Conservation (phyloP, 2,888 invertebrate genomes). For the Cosmia trapezina region DNA sequence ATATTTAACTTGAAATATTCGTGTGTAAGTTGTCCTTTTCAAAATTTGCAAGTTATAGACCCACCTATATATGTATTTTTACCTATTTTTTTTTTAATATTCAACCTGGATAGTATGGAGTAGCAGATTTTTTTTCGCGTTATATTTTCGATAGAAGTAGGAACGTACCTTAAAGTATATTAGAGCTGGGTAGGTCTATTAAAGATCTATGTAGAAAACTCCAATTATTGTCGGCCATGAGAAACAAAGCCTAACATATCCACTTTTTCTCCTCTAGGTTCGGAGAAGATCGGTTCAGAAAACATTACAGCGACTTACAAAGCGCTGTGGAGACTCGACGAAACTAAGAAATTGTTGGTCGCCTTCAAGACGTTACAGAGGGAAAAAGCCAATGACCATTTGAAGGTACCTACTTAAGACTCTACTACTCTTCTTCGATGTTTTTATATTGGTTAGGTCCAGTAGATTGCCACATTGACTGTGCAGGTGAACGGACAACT, state of each 20-base stretch:
- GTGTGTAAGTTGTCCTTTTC: no score
- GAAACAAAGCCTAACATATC: neutral
- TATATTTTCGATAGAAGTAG: neutral
- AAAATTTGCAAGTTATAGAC: no score
- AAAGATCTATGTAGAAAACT: neutral
- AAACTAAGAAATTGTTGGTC: slow-evolving; percentile 94
- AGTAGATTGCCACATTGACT: no score
- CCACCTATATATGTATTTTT: no score
- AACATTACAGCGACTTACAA: slow-evolving; percentile 92
- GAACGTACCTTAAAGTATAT: neutral
- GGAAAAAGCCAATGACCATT: slow-evolving; percentile 91
- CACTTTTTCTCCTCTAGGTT: slow-evolving; percentile 81
- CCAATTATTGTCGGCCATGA: no score
- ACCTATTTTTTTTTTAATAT: no score
- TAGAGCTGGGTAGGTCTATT: neutral
- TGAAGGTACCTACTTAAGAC: no score
- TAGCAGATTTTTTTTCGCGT: neutral
- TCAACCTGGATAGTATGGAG: no score
- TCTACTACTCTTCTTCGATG: no score
- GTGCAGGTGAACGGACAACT: no score
- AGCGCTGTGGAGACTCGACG: slow-evolving; percentile 94
- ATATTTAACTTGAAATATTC: no score
- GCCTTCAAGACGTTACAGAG: slow-evolving; percentile 95
- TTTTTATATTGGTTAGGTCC: no score
- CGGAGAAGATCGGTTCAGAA: slow-evolving; percentile 91